These are phyloP conservation scores for Microplitis demolitor DNA, from an alignment of 1,140 invertebrate genomes.

Conservation along the genomic window DNA sequence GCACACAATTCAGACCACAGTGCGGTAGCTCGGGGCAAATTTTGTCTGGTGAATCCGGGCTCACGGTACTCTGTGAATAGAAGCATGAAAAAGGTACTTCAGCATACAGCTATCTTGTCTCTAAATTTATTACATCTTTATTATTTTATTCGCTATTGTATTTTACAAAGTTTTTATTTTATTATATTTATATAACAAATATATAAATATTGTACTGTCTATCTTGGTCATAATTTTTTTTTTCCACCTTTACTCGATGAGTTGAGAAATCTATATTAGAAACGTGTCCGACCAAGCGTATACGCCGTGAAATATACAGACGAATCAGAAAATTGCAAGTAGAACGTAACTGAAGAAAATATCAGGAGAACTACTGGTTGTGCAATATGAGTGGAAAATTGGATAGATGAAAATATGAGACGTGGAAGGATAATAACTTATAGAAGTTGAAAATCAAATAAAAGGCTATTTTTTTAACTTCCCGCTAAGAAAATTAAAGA, in stretches of 20 bases:
- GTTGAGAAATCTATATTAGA: conserved; percentile 17
- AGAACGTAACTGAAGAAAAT: conserved; percentile 2
- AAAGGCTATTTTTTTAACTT: neutral
- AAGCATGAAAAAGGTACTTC: conserved; percentile 1
- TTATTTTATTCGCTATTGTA: neutral
- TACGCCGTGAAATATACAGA: neutral
- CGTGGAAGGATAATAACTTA: neutral
- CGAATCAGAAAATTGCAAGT: conserved; percentile 6
- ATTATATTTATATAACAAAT: neutral
- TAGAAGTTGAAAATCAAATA: neutral
- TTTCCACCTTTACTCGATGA: neutral
- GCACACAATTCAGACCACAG: conserved; percentile 43
- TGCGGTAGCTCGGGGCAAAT: conserved; percentile 41
- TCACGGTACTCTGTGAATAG: conserved; percentile 35
- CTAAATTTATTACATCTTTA: neutral
- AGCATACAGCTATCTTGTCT: neutral
- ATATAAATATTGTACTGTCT: neutral
- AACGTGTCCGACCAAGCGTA: conserved; percentile 16
- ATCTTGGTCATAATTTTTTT: neutral
- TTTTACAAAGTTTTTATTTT: neutral
- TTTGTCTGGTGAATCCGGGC: conserved; percentile 27
- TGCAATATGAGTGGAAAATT: neutral
- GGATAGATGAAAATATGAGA: neutral
- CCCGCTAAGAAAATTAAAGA: too few species aligned
- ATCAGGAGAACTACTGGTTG: neutral